phyloP scores from a whole-genome alignment of 2,113 vertebrate genomes.

The Eclectus roratus region DNA sequence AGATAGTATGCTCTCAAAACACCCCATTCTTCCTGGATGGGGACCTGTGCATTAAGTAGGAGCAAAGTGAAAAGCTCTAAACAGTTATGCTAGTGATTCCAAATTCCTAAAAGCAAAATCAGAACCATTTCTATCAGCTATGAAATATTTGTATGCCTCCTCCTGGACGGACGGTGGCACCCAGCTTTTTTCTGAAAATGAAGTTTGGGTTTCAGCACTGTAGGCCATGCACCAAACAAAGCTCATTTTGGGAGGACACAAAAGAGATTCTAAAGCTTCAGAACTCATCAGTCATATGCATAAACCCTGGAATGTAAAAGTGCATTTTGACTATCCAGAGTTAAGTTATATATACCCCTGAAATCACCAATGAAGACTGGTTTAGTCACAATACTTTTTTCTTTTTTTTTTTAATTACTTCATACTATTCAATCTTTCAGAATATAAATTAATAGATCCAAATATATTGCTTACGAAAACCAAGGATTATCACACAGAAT shows the following conservation, averaged over 20 bases:
- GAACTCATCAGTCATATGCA: neutral
- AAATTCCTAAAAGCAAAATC: neutral
- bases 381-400: neutral
- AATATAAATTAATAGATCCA: neutral
- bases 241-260: neutral
- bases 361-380: neutral
- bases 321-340: neutral
- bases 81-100: neutral
- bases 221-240: neutral
- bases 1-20: neutral
- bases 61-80: neutral
- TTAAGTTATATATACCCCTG: neutral
- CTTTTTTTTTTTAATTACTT: neutral
- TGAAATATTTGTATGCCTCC: neutral
- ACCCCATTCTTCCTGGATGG: rapidly evolving
- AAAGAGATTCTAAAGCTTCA: neutral
- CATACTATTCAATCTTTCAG: neutral
- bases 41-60: neutral
- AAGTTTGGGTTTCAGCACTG: neutral
- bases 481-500: neutral
- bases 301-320: neutral
- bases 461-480: neutral
- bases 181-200: neutral
- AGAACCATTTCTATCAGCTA: neutral
- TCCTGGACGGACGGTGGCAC: neutral